Base-by-base conservation (phyloP, 2,797 vertebrate genomes). In the Rallus crepitans region DNA sequence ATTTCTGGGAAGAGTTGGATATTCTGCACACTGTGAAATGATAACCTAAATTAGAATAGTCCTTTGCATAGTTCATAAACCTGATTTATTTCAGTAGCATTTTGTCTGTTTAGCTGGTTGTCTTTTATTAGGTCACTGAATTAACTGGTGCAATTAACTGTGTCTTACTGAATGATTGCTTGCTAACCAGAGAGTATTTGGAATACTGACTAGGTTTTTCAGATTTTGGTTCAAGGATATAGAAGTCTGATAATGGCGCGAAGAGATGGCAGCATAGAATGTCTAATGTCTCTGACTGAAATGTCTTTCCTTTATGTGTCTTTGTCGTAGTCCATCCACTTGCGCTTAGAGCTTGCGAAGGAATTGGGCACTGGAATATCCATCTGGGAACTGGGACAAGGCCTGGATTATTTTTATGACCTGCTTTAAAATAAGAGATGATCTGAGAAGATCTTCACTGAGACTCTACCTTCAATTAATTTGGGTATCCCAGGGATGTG, bases 331-430 rank as follows among this genome's bases (percentile, higher is more conserved):
- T 99, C 99, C 48, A 84, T 99, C 86, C 98, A 99, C 96, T 73
- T 98, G 83, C 98, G 99, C 83, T 97, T 99, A 92, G 98, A 98
- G 59, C 98, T 99, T 90, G 99, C 99, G 17, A 94, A 97, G 86
- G 99, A 99, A 97, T 94, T 99, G 97, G 99, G 99, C 24, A 99
- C 99, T 52, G 99, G 99, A 87, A 93, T 99, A 95, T 99, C 99
- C 94, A 98, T 99, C 97, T 99, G 99, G 99, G 99, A 99, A 97
- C 96, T 99, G 89, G 99, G 99, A 97, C 99, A 99, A 98, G 99
- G 99, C 96, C 98, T 99, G 98, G 99, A 99, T 97, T 99, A 99
- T 98, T 99, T 99, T 98, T 99, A 99, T 82, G 99, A 99, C 95
- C 98, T 99, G 63, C 98, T 99, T 94, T 99, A 97, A 98, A 93